Conservation (phyloP, 2,113 vertebrate genomes). For the Callorhinus ursinus region DNA sequence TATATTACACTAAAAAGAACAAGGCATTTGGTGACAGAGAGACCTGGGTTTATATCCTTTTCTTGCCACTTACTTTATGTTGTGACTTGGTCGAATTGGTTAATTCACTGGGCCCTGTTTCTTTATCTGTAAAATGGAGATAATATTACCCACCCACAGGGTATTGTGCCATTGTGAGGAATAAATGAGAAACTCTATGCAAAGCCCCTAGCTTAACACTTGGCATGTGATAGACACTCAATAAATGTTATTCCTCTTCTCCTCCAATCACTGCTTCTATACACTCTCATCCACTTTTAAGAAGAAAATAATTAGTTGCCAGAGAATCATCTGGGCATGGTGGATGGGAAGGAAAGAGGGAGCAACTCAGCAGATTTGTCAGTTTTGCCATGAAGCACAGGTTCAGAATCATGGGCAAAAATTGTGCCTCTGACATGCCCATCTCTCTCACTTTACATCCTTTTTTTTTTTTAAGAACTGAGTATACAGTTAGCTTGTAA, state of each 20-base stretch:
- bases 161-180: not conserved
- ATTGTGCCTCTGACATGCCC: not conserved
- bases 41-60: not conserved
- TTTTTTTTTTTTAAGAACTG: not conserved
- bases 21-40: not conserved
- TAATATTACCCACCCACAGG: not conserved
- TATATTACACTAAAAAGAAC: not conserved
- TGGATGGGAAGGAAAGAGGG: not conserved
- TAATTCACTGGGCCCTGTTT: not conserved
- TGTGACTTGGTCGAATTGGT: not conserved
- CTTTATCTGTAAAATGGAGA: not conserved
- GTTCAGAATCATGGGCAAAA: not conserved
- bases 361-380: not conserved
- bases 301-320: not conserved
- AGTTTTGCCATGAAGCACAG: not conserved
- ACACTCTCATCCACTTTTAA: not conserved
- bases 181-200: not conserved
- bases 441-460: not conserved
- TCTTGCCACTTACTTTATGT: not conserved
- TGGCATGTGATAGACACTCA: not conserved
- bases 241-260: not conserved
- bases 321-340: not conserved
- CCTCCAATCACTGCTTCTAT: no score
- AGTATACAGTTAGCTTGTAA: not conserved
- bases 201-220: not conserved